Percentiles rank a stretch among this genome's conserved stretches.
Evolutionary conservation across 2,113 vertebrate species (phyloP).

Genomic region (Notechis scutatus): DNA sequence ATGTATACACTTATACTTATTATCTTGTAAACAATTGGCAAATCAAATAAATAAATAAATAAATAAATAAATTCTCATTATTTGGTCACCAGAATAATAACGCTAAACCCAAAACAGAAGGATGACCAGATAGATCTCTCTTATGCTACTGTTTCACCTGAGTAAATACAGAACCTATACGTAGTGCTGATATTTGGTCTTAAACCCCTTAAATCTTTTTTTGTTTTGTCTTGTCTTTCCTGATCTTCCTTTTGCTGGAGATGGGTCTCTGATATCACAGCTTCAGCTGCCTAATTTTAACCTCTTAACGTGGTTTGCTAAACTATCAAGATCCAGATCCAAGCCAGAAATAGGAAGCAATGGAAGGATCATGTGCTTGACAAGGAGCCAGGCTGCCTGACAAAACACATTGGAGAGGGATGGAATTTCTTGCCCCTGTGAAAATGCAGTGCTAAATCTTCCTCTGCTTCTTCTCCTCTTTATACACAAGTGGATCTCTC

Average conservation of each 20-base stretch:
- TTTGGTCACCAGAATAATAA: background rate
- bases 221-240: constrained; percentile 54
- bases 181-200: constrained; percentile 57
- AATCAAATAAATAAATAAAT: too few species aligned
- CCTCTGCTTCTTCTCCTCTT: constrained; percentile 67
- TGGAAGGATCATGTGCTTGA: constrained; percentile 78
- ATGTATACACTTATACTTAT: too few species aligned
- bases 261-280: constrained; percentile 73
- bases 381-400: constrained; percentile 70
- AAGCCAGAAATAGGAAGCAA: constrained; percentile 81
- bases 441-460: constrained; percentile 81
- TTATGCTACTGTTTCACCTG: constrained; percentile 37
- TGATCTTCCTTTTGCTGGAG: constrained; percentile 70
- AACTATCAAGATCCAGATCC: constrained; percentile 65
- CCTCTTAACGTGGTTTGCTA: constrained; percentile 68
- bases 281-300: constrained; percentile 79
- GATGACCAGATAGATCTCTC: constrained; percentile 36
- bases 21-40: too few species aligned
- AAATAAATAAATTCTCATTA: too few species aligned
- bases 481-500: constrained; percentile 71
- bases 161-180: constrained; percentile 56
- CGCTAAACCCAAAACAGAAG: background rate
- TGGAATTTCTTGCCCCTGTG: constrained; percentile 83
- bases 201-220: constrained; percentile 32
- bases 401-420: constrained; percentile 80